Conservation (phyloP, 2,797 vertebrate genomes). For the Gila robusta region DNA sequence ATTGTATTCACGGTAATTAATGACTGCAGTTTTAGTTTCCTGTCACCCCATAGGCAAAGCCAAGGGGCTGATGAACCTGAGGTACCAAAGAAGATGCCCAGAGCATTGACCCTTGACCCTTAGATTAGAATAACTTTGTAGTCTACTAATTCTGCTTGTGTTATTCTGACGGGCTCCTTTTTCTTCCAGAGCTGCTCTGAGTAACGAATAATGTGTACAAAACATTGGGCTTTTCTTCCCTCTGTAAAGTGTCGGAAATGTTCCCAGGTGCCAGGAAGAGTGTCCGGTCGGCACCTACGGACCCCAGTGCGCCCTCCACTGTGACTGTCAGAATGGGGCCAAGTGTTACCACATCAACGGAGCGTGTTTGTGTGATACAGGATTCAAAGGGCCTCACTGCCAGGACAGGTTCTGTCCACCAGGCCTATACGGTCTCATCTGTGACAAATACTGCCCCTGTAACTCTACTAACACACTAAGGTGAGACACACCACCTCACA, state of each 20-base stretch:
- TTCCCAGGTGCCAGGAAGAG: slow-evolving; percentile 94
- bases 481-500: slow-evolving; percentile 72
- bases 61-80: slow-evolving; percentile 41
- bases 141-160: slow-evolving; percentile 17
- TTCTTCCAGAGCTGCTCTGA: neutral
- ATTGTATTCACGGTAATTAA: slow-evolving; percentile 65
- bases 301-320: slow-evolving; percentile 88
- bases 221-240: slow-evolving; percentile 14
- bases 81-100: slow-evolving; percentile 48
- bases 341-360: slow-evolving; percentile 95
- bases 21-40: slow-evolving; percentile 58
- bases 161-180: slow-evolving; percentile 23
- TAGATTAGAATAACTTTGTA: slow-evolving; percentile 31
- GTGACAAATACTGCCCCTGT: slow-evolving; percentile 94
- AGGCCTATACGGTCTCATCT: slow-evolving; percentile 92
- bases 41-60: slow-evolving; percentile 50
- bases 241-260: slow-evolving; percentile 50
- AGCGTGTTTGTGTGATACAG: slow-evolving; percentile 91
- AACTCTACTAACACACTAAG: slow-evolving; percentile 88
- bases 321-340: slow-evolving; percentile 94
- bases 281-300: slow-evolving; percentile 94
- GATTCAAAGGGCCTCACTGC: slow-evolving; percentile 93
- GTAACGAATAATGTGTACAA: neutral
- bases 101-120: slow-evolving; percentile 44
- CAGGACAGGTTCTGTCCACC: slow-evolving; percentile 94